Percentiles rank a stretch among this genome's conserved stretches.
Evolutionary conservation across 2,113 vertebrate species (phyloP).

Genomic region (Motacilla tschutschensis): DNA sequence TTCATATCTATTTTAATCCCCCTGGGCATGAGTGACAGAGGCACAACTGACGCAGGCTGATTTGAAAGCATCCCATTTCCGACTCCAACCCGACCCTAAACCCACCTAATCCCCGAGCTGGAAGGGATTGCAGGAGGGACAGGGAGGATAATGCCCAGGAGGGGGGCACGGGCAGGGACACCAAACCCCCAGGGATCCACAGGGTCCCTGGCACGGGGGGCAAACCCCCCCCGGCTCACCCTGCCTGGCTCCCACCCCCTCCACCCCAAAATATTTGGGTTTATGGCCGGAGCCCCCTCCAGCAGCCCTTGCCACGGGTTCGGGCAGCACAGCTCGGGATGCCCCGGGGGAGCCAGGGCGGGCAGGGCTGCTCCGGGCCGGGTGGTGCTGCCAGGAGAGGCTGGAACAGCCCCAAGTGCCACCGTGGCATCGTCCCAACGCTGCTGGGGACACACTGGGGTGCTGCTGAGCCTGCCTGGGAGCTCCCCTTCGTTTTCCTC

Average conservation of each 20-base stretch:
- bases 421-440: accelerated
- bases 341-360: neutral
- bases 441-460: accelerated
- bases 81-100: slow-evolving; percentile 52
- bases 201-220: neutral
- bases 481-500: neutral
- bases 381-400: neutral
- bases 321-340: accelerated
- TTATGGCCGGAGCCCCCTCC: neutral
- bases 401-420: accelerated
- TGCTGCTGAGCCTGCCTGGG: neutral
- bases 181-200: accelerated
- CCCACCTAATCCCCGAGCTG: slow-evolving; percentile 45
- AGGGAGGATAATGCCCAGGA: neutral
- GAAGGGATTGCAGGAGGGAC: neutral
- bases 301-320: accelerated
- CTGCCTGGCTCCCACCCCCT: neutral
- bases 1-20: slow-evolving; percentile 64
- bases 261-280: accelerated
- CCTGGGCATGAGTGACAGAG: neutral
- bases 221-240: neutral
- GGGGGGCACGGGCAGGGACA: neutral
- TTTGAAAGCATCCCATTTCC: slow-evolving; percentile 62
- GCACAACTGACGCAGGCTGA: slow-evolving; percentile 39
- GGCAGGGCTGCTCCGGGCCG: neutral